Evolutionary conservation across 1,140 invertebrate genomes (phyloP).

Genomic region (Drosophila setifemur): DNA sequence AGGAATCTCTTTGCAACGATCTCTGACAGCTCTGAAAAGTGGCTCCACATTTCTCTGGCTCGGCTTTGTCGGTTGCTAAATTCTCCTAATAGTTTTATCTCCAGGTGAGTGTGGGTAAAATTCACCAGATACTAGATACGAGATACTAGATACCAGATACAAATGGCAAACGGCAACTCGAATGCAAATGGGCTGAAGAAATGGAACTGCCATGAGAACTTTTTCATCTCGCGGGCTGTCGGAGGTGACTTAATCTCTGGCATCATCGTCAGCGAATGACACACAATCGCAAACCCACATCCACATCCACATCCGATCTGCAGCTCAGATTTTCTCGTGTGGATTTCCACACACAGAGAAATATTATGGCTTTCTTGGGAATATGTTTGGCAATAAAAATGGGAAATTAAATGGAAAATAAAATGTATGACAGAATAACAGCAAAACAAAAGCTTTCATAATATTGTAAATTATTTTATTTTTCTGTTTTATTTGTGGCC

Average conservation of each 20-base stretch:
- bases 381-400: too few species aligned
- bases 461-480: not conserved
- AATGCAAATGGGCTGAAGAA: constrained; percentile 71
- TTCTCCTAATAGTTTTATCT: constrained; percentile 79
- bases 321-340: constrained; percentile 14
- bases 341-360: not conserved
- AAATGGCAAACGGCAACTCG: constrained; percentile 41
- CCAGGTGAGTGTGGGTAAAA: constrained; percentile 43
- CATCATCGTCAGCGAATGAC: constrained; percentile 55
- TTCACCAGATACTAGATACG: constrained; percentile 33
- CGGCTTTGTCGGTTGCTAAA: constrained; percentile 74
- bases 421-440: too few species aligned
- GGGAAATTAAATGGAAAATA: too few species aligned
- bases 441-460: too few species aligned
- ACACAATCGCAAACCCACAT: constrained; percentile 31
- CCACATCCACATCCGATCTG: constrained; percentile 51
- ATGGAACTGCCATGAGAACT: constrained; percentile 75
- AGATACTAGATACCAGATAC: too few species aligned
- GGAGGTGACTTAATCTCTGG: constrained; percentile 63
- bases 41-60: constrained; percentile 74
- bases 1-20: constrained; percentile 22
- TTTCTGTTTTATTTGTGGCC: too few species aligned
- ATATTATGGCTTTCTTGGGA: constrained; percentile 1
- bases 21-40: constrained; percentile 73
- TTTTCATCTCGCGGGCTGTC: constrained; percentile 41